Evolutionary conservation across 2,797 vertebrate genomes (phyloP), one percentile per base, ranked within the genome.

Genomic region (Cryptoblepharus egeriae): DNA sequence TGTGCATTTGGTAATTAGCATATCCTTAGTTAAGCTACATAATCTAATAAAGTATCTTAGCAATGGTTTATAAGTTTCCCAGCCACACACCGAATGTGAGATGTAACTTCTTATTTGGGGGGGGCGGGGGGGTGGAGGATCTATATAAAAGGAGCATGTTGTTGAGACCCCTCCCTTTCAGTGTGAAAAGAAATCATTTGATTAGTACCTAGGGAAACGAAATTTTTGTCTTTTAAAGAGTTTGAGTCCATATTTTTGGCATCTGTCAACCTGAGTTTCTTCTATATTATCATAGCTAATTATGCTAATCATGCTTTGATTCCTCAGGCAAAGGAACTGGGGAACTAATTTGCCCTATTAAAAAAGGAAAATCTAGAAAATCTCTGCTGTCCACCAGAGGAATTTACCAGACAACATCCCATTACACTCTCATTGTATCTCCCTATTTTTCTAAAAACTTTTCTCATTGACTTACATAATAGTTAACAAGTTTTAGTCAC

Each of bases 271-370:
- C 87, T 90, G 74, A 84, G 85, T 76, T 69, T 92, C 28, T 90
- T 42, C 83, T 86, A 35, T 55, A 89, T 86, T 88, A 88, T 86
- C 90, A 81, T 87, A 79, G 88, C 74, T 91, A 90, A 85, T 92
- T 91, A 91, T 57, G 64, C 26, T 86, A 88, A 15, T 74, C 58
- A 70, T n/a, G 76, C 72, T 81, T 77, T 89, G 58, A 90, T 88
- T 85, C 65, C 84, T 82, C 77, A 88, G 83, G 26, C 28, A 84
- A 37, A 9, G 58, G 89, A 91, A 69, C 69, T 32, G 84, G 32
- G 26, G 11, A 63, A 61, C 82, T 85, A 20, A 85, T 87, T 92
- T 90, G 81, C 80, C 37, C 63, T 45, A 32, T 84, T 87, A 88
- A 88, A 88, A 81, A 70, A 87, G 87, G 82, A 75, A 68, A 83